Base-by-base conservation (phyloP, 1,140 invertebrate species). In the Habropoda laboriosa region DNA sequence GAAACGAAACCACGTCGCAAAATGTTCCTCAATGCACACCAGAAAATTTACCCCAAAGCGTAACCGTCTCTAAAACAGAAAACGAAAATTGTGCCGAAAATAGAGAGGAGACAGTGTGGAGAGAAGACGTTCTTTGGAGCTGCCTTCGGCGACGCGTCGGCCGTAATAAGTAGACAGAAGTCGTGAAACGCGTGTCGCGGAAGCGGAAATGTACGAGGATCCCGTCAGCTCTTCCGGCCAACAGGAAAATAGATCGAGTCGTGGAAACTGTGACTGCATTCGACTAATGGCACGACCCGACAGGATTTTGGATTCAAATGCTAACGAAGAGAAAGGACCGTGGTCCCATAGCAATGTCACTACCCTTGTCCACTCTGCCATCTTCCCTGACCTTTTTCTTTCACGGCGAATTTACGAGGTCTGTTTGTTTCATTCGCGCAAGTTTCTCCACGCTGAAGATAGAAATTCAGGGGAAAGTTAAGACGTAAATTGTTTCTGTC, bases 251-350 rank as follows among this genome's bases (percentile, higher is more conserved):
- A 72, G 45, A 66, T 77, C 32, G 38, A 24, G 47, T 61, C 70
- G 42, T 47, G 61, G 40, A 47, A 68, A 84, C 51, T 73, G 12
- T 51, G 72, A 21, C 60, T 32, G 32, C 42, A 64, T 70, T 61
- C 67, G 13, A 77, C 78, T 68, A 84, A 73, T 67, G 77, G 47
- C 27, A 21, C 35, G 57, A 40, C 75, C n/a, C 58, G 38, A 68
- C 42, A 85, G 72, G 67, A 84, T 81, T 84, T 77, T 13, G 51
- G 49, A 73, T 68, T 84, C 63, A 70, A 72, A 85, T 73, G 51
- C 53, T 83, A 80, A 71, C 51, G 47, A 64, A 71, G 66, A 3
- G 16, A 58, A n/a, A 51, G 24, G 40, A 63, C 35, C 16, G 4
- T 16, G 16, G 38, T 35, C 18, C n/a, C n/a, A n/a, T n/a, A n/a